phyloP scores from a whole-genome alignment of 2,888 invertebrate species.

The Blera fallax region DNA sequence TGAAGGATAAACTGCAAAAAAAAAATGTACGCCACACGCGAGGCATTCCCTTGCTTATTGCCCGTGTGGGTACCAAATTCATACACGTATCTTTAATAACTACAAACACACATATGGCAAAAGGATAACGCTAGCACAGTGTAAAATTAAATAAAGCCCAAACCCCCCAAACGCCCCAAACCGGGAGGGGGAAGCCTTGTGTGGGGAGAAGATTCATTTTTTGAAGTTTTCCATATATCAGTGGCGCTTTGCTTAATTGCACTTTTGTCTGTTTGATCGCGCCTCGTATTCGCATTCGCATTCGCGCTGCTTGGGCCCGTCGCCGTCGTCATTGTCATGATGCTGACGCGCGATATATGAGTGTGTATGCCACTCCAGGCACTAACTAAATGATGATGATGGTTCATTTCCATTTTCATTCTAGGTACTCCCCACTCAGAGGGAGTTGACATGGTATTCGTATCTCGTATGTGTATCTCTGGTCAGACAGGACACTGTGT shows the following conservation, averaged over 20 bases:
- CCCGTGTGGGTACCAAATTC: slow-evolving; percentile 30
- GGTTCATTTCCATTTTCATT: slow-evolving; percentile 60
- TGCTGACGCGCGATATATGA: slow-evolving; percentile 44
- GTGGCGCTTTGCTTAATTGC: slow-evolving; percentile 69
- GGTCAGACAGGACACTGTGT: slow-evolving; percentile 51
- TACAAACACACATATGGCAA: slow-evolving; percentile 25
- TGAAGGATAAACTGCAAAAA: slow-evolving; percentile 17
- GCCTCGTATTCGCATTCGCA: not conserved
- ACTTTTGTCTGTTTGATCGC: slow-evolving; percentile 68
- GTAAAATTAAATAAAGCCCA: slow-evolving; percentile 67
- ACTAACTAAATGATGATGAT: slow-evolving; percentile 61
- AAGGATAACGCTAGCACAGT: slow-evolving; percentile 48
- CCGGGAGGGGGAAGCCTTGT: not conserved
- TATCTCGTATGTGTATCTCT: slow-evolving; percentile 8
- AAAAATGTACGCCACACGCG: slow-evolving; percentile 46
- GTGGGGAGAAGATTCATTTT: not conserved
- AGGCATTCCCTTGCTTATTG: slow-evolving; percentile 52
- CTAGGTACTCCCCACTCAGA: not conserved
- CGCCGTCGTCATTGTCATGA: slow-evolving; percentile 36
- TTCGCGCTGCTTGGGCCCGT: not conserved
- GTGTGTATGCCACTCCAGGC: slow-evolving; percentile 9
- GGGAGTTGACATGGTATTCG: not conserved
- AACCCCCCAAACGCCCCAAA: not conserved
- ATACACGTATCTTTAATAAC: slow-evolving; percentile 53
- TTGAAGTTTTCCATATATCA: slow-evolving; percentile 35